phyloP scores from a whole-genome alignment of 2,888 invertebrate genomes.

The Acronicta psi region DNA sequence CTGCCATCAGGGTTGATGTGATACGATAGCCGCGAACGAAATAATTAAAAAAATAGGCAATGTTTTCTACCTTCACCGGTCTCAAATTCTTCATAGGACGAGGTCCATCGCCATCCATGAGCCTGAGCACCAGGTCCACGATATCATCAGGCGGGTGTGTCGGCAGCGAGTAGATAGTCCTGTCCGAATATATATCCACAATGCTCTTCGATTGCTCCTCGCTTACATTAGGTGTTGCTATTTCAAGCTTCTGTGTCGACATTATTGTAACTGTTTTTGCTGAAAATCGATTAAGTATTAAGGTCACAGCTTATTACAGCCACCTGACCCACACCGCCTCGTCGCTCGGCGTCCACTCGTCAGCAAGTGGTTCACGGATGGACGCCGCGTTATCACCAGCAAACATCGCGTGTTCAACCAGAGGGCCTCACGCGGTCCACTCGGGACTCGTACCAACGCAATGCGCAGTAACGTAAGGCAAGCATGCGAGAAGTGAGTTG shows the following conservation, averaged over 20 bases:
- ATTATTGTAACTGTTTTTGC: not conserved
- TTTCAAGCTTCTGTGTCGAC: not conserved
- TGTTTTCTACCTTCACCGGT: constrained; percentile 55
- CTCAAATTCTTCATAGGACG: constrained; percentile 62
- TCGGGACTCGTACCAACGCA: too few species aligned
- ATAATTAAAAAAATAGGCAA: not conserved
- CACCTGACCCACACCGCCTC: too few species aligned
- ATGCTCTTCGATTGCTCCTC: not conserved
- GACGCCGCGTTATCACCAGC: too few species aligned
- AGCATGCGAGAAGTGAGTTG: too few species aligned
- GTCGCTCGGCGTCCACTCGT: too few species aligned
- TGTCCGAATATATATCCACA: not conserved
- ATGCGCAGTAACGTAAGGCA: too few species aligned
- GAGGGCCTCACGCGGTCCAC: too few species aligned
- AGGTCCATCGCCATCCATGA: constrained; percentile 61
- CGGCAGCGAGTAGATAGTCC: constrained; percentile 8
- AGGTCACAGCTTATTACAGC: too few species aligned
- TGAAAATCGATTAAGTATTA: not conserved
- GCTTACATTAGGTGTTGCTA: not conserved
- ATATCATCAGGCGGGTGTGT: not conserved
- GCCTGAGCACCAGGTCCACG: constrained; percentile 35
- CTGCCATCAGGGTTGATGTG: too few species aligned
- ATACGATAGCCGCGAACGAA: too few species aligned
- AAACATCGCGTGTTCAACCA: too few species aligned
- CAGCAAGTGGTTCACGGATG: too few species aligned